These are phyloP conservation scores for Anolis apletophallus DNA, from an alignment of 2,797 vertebrate genomes.

Conservation along the genomic window DNA sequence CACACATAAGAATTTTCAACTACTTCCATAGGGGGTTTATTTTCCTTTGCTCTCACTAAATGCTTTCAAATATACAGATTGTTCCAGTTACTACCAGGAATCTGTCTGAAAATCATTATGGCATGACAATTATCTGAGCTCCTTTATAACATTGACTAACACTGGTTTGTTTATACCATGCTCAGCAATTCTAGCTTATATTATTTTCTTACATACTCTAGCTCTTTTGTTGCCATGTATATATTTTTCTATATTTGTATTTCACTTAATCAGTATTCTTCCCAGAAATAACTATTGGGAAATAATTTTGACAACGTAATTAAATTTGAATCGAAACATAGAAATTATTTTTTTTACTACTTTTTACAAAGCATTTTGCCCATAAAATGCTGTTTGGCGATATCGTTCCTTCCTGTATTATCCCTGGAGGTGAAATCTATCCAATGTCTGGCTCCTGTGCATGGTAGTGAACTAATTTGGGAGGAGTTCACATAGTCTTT, in stretches of 20 bases:
- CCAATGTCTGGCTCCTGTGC: slow-evolving; percentile 66
- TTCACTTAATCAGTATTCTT: slow-evolving; percentile 3
- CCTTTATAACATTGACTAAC: neutral
- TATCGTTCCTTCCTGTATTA: slow-evolving; percentile 39
- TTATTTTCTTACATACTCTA: neutral
- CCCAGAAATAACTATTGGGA: slow-evolving; percentile 2
- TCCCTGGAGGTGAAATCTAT: slow-evolving; percentile 37
- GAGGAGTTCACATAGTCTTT: slow-evolving; percentile 72
- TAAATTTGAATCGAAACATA: slow-evolving; percentile 6
- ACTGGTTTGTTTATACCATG: neutral
- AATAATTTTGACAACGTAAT: too few relatives aligned
- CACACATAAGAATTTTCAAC: neutral
- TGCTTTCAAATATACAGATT: neutral
- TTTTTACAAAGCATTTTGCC: neutral
- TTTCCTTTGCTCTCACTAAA: too few relatives aligned
- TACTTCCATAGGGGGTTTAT: neutral
- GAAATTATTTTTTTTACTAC: slow-evolving; percentile 2
- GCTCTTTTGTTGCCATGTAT: slow-evolving; percentile 1
- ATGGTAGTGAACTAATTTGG: slow-evolving; percentile 63
- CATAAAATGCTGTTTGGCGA: neutral
- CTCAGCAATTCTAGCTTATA: neutral
- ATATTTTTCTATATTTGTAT: neutral
- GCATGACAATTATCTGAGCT: neutral
- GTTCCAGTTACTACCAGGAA: neutral
- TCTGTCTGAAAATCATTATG: neutral